Base-by-base conservation (phyloP, 2,113 vertebrate genomes). In the Canis aureus region DNA sequence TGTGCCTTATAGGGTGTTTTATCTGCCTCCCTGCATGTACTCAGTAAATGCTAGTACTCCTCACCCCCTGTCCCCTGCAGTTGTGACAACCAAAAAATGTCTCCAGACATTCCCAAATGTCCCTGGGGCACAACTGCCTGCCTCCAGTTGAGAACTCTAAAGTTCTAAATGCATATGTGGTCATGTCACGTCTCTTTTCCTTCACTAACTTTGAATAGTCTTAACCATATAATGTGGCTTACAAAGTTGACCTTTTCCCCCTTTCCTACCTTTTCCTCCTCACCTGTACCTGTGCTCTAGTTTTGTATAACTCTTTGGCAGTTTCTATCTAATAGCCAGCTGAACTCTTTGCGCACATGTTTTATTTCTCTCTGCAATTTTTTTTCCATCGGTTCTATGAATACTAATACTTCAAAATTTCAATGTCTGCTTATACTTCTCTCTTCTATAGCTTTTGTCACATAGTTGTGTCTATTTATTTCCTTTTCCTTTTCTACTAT, bases 321-420 rank as follows among this genome's bases (percentile, higher is more conserved):
- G 13, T 89, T 94, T 66, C 89, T 93, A 83, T 66, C 89, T 93
- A 84, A 51, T 59, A 73, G 53, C 95, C n/a, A 76, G 3, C 32
- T n/a, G 55, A 35, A 25, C 3, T 57, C 88, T 74, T 76, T 87
- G 12, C 76, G 13, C 19, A 22, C 22, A 15, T 69, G 23, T 22
- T 81, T 43, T 92, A n/a, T 97, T 92, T 97, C 53, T 96, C 22
- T 81, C 17, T 82, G n/a, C 53, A 92, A 1, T 89, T 55, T 29
- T 23, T 67, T 78, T 29, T 78, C 57, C 60, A 13, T 69, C 67
- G 12, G 10, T 62, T 80, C 51, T 53, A 0, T 83, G 64, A 67
- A 84, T 86, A 13, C 59, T 87, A 0, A 67, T 80, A 7, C 49
- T 95, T 93, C 71, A 73, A 83, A 90, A 59, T 51, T 90, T 79